Base-by-base conservation (phyloP, 1,140 invertebrate genomes). In the Psix sp. region DNA sequence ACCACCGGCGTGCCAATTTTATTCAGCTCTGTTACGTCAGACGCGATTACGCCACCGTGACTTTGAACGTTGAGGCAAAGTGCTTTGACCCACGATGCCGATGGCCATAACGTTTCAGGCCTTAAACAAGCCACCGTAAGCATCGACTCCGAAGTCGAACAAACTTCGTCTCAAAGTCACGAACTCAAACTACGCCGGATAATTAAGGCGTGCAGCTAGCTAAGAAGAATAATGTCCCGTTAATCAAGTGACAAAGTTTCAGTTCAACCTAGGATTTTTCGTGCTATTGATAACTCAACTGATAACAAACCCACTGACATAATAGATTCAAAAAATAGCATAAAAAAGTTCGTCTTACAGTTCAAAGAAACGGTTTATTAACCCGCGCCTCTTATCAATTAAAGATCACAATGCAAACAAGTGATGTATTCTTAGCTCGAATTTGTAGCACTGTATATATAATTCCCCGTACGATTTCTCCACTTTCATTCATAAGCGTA, bases 191-290 rank as follows among this genome's bases (percentile, higher is more conserved):
- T 39, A 65, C 68, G 68, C 62, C 66, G 57, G 65, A 72, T 68
- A 68, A 86, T 86, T 86, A 86, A 59, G 40, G 76, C 75, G 80
- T 77, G 82, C 80, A 85, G 84, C 80, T 80, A 85, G 76, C 80
- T 75, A 77, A 76, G 77, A 78, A 79, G 60, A 56, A 54, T 48
- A 63, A 46, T 71, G 73, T 83, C 72, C 83, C 83, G 83, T 85
- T 85, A 85, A 82, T 68, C 39, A 67, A 72, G 76, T 78, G 79
- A 80, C 78, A 75, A 84, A 83, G 77, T 80, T 81, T 38, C 7
- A 24, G 3, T 24, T 24, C 21, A 7, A 24, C 7, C 21, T 24
- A 4, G 21, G 21, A 24, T 24, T 24, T 24, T 7, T 24, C 21
- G 21, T 7, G 21, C 21, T 24, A 4, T 24, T 24, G 21, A 4